Evolutionary conservation across 37 sponge, comb jelly and placozoan genomes (phyloP).

Genomic region (Petrosia ficiformis): DNA sequence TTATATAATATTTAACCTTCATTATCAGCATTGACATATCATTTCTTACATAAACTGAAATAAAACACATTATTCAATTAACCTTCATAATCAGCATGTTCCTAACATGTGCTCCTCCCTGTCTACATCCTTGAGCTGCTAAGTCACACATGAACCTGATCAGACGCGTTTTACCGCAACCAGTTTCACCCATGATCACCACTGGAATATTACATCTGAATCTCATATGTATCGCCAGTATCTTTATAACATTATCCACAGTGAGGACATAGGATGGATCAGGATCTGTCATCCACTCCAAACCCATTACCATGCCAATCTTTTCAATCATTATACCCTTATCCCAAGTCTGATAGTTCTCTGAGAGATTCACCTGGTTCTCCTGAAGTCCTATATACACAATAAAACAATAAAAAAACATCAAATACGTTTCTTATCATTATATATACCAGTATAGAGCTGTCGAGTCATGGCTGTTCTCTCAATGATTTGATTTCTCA

Average conservation of each 20-base stretch:
- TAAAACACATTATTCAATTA: slow-evolving; percentile 8
- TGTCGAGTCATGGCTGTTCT: slow-evolving; percentile 18
- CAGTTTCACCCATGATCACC: slow-evolving; percentile 94
- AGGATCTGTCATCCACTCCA: slow-evolving; percentile 52
- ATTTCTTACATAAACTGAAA: background rate
- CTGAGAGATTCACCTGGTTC: slow-evolving; percentile 45
- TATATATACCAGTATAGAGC: slow-evolving; percentile 14
- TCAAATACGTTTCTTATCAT: no score
- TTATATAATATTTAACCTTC: no score
- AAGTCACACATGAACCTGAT: slow-evolving; percentile 84
- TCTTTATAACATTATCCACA: slow-evolving; percentile 77
- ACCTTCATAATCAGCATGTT: slow-evolving; percentile 66
- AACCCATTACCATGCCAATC: slow-evolving; percentile 40
- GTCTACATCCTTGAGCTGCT: background rate
- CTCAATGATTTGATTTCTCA: slow-evolving; percentile 1
- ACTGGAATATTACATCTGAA: slow-evolving; percentile 90
- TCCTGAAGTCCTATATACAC: no score
- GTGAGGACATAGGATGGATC: slow-evolving; percentile 78
- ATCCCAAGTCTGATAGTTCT: slow-evolving; percentile 47
- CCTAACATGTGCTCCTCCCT: background rate
- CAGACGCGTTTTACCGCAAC: slow-evolving; percentile 92
- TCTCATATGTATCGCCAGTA: slow-evolving; percentile 88
- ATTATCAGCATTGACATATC: no score
- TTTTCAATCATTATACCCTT: slow-evolving; percentile 40
- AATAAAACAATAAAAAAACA: no score